A percentile compares a stretch with the other conserved stretches of the same genome.
Evolutionary conservation across 2,888 invertebrate species (phyloP).

Genomic region (Cheilosia vernalis): DNA sequence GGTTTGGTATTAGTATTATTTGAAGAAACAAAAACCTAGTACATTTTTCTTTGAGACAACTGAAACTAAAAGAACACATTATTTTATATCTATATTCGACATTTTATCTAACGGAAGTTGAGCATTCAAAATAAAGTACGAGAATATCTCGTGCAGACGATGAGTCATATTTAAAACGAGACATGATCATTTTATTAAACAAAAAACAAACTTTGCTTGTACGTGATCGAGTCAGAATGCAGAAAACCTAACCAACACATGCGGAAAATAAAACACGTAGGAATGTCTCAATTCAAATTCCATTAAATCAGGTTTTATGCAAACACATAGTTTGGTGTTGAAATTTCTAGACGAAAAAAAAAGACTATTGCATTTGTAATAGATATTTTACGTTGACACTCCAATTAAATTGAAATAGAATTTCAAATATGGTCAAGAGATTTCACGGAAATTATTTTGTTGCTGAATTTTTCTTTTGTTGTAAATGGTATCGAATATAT

Average conservation of each 20-base stretch:
- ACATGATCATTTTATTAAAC: neutral
- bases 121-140: neutral
- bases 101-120: too few species aligned
- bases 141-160: neutral
- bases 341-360: neutral
- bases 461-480: too few species aligned
- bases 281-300: neutral
- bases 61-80: too few species aligned
- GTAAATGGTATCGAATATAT: too few species aligned
- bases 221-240: neutral
- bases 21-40: too few species aligned
- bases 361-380: too few species aligned
- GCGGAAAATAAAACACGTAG: neutral
- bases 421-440: neutral
- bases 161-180: neutral
- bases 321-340: neutral
- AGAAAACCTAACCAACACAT: neutral
- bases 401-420: neutral
- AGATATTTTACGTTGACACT: neutral
- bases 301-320: constrained; percentile 1
- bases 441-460: too few species aligned
- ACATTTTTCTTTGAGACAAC: too few species aligned
- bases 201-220: neutral
- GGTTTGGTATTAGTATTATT: too few species aligned
- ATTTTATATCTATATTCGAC: too few species aligned